These are phyloP conservation scores for Coccyzus lansbergi DNA, from an alignment of 2,797 vertebrate species.

Conservation along the genomic window DNA sequence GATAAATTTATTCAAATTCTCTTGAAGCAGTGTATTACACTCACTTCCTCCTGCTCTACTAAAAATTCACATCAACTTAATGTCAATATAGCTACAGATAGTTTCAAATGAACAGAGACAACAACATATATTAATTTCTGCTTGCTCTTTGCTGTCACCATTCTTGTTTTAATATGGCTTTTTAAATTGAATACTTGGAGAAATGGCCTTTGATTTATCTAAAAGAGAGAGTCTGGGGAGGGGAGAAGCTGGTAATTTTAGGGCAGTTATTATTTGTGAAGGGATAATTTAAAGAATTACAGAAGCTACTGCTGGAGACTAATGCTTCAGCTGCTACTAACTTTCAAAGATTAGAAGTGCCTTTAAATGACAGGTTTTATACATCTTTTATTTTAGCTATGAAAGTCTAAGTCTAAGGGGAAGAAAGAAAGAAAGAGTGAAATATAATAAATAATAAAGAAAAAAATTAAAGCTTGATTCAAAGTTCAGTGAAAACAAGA, in stretches of 20 bases:
- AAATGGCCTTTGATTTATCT: conserved; percentile 14
- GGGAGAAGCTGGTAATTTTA: background rate
- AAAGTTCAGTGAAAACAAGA: background rate
- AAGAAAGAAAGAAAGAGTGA: background rate
- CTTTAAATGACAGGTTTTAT: conserved; percentile 21
- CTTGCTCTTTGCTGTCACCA: background rate
- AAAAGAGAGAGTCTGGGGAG: background rate
- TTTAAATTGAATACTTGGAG: conserved; percentile 15
- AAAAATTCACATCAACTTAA: conserved; percentile 9
- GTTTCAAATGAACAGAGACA: background rate
- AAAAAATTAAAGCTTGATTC: background rate
- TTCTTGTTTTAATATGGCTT: background rate
- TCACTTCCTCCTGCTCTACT: background rate
- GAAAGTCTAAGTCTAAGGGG: background rate
- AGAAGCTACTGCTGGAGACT: background rate
- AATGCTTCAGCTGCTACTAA: background rate
- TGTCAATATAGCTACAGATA: background rate
- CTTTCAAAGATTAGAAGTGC: background rate
- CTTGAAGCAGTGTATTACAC: background rate
- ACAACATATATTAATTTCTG: background rate
- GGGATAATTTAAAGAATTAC: conserved; percentile 10
- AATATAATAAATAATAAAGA: background rate
- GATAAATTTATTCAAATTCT: conserved; percentile 31
- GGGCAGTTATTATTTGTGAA: conserved; percentile 1
- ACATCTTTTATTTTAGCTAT: background rate